Conservation (phyloP, 1,140 invertebrate species). For the Zaprionus taronus region DNA sequence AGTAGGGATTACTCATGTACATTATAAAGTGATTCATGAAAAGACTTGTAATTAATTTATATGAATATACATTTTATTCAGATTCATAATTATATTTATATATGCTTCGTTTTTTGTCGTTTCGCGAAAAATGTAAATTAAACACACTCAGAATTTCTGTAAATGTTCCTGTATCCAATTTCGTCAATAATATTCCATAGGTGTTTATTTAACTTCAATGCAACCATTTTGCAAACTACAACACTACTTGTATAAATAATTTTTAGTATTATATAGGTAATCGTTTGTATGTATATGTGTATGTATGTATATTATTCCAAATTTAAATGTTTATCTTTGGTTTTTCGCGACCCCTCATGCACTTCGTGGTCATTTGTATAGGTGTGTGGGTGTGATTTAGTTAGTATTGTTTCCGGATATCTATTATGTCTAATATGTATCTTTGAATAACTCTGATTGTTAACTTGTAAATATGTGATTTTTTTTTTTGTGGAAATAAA, state of each 20-base stretch:
- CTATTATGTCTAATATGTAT: conserved; percentile 55
- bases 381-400: conserved; percentile 17
- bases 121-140: conserved; percentile 68
- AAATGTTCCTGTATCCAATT: conserved; percentile 82
- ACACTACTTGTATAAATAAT: conserved; percentile 75
- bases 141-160: conserved; percentile 79
- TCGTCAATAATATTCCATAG: conserved; percentile 61
- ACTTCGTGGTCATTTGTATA: conserved; percentile 33
- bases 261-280: conserved; percentile 54
- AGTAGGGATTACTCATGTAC: conserved; percentile 32
- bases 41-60: conserved; percentile 62
- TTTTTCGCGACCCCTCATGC: conserved; percentile 50
- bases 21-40: conserved; percentile 38
- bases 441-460: conserved; percentile 69
- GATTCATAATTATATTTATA: conserved; percentile 62
- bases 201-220: conserved; percentile 48
- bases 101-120: conserved; percentile 62
- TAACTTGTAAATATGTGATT: conserved; percentile 78
- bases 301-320: conserved; percentile 64
- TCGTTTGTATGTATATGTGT: conserved; percentile 49
- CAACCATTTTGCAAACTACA: conserved; percentile 64
- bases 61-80: conserved; percentile 81
- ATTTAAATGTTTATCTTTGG: conserved; percentile 75
- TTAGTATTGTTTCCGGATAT: conserved; percentile 49
- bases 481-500: conserved; percentile 41